Evolutionary conservation across 1,140 invertebrate genomes (phyloP), one percentile per base, ranked within the genome.

Genomic region (Ips typographus): DNA sequence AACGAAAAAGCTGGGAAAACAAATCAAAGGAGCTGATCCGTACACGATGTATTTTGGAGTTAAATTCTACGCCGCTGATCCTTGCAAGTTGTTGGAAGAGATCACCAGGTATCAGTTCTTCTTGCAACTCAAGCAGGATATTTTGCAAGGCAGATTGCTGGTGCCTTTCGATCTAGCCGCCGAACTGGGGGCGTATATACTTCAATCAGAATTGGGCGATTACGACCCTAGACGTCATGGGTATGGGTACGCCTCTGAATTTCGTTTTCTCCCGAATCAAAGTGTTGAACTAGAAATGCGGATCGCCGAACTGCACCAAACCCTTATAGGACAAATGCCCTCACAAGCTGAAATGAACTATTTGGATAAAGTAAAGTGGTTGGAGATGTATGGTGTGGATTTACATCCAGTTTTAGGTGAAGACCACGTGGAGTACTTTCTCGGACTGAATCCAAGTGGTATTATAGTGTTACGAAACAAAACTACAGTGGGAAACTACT

Each of bases 51-150:
- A 98, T 80, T 98, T 99, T 79, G 93, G 94, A 44, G 96, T 99
- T 56, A 99, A 99, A 83, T 99, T 98, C 83, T 99, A 98, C 82
- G 95, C 97, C 0, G 94, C 94, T 1, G 97, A 99, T 83, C 98
- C 95, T 1, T 95, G 93, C 84, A 96, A 97, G 79, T 84, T 98
- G 58, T 85, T 94, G 49, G 95, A 98, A 83, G 95, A 98, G 83
- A 94, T 97, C 72, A 98, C 95, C 41, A 98, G 96, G 85, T 98
- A 97, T 84, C 94, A 97, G 83, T 93, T 97, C 82, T 97, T 96
- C 80, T 86, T 98, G 53, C 96, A 98, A 87, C 87, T 98, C 73
- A 96, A 97, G 82, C 92, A 96, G 84, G 95, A 98, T 79, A 93
- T 98, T 72, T 84, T 96, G 22, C 93, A 94, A 77, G 96, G 94